Base-by-base conservation (phyloP, 1,140 invertebrate species). In the Drosophila biarmipes region DNA sequence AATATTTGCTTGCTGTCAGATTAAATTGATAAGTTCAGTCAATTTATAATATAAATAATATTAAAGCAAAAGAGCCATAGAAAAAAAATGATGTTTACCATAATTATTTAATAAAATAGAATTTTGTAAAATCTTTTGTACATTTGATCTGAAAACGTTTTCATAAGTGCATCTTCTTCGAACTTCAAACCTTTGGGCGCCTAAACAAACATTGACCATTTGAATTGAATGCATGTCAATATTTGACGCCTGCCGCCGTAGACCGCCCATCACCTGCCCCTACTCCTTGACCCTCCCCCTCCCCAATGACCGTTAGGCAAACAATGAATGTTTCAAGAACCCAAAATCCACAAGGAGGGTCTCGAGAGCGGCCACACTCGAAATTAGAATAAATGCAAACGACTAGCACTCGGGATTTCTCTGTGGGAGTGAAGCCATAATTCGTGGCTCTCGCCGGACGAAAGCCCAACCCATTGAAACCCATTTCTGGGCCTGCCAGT, bases 351-450 rank as follows among this genome's bases (percentile, higher is more conserved):
- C 15, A 56, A 49, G 62, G 56, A 57, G 59, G 38, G 38, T 37
- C 55, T 86, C 78, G 66, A 89, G 82, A 75, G 69, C 8, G 49
- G 51, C 35, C 58, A 55, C 79, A 89, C 82, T 85, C 59, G 61
- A 85, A 84, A 84, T 85, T 79, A 80, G 76, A 84, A 82, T 82
- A 85, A 75, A 84, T 84, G 69, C 80, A 74, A 55, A 46, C 48
- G 49, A 55, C 43, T 62, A 61, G 42, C 62, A 35, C 31, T 56
- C 24, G 8, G 40, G 15, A 14, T 53, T 11, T 59, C 35, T 37
- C 19, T 73, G 62, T 82, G 84, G 78, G 78, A 87, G 82, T 87
- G 76, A 87, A 87, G 84, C 84, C 66, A 89, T 87, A 89, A 87
- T 90, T 87, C 84, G 72, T 79, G 62, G 59, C 27, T 40, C 51